A percentile compares a stretch with the other conserved stretches of the same genome.
These are phyloP conservation scores for Cheilosia soror DNA, from an alignment of 2,888 invertebrate genomes.

Conservation along the genomic window DNA sequence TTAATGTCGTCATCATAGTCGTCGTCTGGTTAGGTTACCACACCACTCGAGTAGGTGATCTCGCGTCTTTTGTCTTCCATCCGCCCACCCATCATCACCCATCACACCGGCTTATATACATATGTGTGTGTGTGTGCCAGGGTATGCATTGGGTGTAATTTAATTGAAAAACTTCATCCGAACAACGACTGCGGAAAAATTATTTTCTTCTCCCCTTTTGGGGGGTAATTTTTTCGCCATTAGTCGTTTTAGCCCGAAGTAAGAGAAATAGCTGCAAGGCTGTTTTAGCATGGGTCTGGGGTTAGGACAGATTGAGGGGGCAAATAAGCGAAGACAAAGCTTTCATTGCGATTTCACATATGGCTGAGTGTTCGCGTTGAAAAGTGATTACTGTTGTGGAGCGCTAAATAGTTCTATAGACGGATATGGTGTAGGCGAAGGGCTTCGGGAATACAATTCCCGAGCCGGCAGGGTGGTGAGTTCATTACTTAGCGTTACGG, in stretches of 20 bases:
- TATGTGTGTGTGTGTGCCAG: constrained; percentile 6
- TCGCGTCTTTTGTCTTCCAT: constrained; percentile 19
- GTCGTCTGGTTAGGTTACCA: constrained; percentile 20
- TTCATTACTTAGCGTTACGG: constrained; percentile 66
- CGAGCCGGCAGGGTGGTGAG: constrained; percentile 9
- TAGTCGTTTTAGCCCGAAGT: constrained; percentile 53
- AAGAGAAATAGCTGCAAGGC: background rate
- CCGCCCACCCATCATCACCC: too few relatives aligned
- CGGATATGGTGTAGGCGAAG: background rate
- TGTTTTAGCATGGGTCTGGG: background rate
- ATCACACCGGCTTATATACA: background rate
- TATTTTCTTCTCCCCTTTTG: constrained; percentile 51
- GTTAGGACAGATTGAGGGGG: constrained; percentile 43
- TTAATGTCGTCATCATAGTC: constrained; percentile 34
- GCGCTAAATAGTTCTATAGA: constrained; percentile 55
- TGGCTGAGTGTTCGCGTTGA: constrained; percentile 69
- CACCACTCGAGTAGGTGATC: constrained; percentile 19
- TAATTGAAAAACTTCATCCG: constrained; percentile 72
- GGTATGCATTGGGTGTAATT: constrained; percentile 59
- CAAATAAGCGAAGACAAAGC: constrained; percentile 70
- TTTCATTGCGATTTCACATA: constrained; percentile 72
- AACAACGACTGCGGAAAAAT: constrained; percentile 62
- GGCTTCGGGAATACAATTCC: constrained; percentile 7
- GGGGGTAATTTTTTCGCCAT: constrained; percentile 67
- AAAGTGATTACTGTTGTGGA: constrained; percentile 61